Evolutionary conservation across 2,113 vertebrate species (phyloP).

Genomic region (Microcebus ravelobensis): DNA sequence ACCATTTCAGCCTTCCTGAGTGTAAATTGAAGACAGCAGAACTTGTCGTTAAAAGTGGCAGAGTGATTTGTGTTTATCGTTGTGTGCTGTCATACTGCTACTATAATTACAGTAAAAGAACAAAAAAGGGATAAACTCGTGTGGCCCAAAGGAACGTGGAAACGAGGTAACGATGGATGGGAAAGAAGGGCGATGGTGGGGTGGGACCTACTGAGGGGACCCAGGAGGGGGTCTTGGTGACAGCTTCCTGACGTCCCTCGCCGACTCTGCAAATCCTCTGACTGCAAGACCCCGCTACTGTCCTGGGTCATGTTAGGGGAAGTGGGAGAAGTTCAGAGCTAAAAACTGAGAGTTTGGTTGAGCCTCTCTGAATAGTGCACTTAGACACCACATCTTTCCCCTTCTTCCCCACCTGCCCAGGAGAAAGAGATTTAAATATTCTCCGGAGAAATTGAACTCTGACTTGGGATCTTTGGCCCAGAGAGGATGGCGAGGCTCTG

Average conservation of each 20-base stretch:
- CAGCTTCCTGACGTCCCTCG: background rate
- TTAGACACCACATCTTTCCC: background rate
- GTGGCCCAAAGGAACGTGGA: background rate
- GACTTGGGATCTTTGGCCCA: background rate
- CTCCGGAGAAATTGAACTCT: background rate
- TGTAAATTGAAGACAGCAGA: background rate
- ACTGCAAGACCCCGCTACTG: background rate
- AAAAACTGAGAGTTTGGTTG: background rate
- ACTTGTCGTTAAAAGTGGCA: background rate
- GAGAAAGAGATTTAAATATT: background rate
- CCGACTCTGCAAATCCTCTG: background rate
- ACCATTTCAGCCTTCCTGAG: background rate
- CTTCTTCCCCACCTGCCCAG: background rate
- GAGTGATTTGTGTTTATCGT: background rate
- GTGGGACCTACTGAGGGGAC: background rate
- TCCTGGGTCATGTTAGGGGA: background rate
- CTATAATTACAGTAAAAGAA: background rate
- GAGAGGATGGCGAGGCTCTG: background rate
- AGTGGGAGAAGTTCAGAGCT: background rate
- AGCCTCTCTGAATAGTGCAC: background rate
- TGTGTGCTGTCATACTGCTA: background rate
- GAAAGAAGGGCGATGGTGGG: background rate
- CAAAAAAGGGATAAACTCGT: background rate
- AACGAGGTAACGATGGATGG: background rate
- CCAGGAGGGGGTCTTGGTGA: accelerated